These are phyloP conservation scores for Sminthurinus signatus DNA, from an alignment of 1,140 invertebrate species.

Conservation along the genomic window DNA sequence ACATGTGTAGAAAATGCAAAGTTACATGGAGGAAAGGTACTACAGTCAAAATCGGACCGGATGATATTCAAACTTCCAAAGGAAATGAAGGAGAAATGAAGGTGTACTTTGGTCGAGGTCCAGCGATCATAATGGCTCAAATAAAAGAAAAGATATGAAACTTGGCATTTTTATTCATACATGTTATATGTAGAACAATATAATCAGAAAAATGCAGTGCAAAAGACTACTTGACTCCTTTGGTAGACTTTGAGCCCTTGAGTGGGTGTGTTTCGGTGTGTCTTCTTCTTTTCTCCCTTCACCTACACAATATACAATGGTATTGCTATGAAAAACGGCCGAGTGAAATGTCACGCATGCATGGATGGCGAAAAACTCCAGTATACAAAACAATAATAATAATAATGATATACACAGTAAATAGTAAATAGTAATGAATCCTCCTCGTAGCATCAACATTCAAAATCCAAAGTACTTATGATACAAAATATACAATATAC, in stretches of 20 bases:
- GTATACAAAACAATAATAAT: background rate
- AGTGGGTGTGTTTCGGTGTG: too few relatives aligned
- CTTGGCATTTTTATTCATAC: too few relatives aligned
- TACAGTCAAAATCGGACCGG: constrained; percentile 12
- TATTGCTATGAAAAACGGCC: too few relatives aligned
- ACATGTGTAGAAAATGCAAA: too few relatives aligned
- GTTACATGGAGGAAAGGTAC: too few relatives aligned
- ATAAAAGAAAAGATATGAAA: too few relatives aligned
- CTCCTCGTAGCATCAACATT: background rate
- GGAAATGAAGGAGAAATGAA: constrained; percentile 10
- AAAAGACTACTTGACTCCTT: background rate
- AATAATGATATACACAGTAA: constrained; percentile 1
- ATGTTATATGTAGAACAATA: constrained; percentile 2
- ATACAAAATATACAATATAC: too few relatives aligned
- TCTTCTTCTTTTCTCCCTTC: background rate
- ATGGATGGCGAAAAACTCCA: constrained; percentile 25
- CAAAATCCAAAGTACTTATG: too few relatives aligned
- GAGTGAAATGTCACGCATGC: constrained; percentile 35
- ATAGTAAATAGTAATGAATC: constrained; percentile 3
- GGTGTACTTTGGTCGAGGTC: constrained; percentile 28
- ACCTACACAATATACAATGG: too few relatives aligned
- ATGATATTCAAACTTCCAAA: constrained; percentile 30
- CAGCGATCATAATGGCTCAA: constrained; percentile 22
- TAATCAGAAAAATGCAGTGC: too few relatives aligned
- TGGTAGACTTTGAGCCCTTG: background rate